Conservation (phyloP, 2,888 invertebrate species). For the Odiellus spinosus region DNA sequence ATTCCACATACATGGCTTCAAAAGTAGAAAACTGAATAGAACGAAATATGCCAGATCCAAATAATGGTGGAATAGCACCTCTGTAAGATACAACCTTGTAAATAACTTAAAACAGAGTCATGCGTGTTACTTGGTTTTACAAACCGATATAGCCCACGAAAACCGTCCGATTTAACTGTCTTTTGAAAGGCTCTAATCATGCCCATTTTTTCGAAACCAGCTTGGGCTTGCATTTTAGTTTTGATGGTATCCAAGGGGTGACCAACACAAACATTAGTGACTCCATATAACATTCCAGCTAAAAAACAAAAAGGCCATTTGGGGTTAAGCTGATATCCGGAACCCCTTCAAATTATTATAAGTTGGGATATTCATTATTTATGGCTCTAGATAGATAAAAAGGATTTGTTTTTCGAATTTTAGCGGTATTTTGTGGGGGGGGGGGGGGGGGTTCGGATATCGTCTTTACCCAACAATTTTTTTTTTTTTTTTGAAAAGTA, state of each 20-base stretch:
- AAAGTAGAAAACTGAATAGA: constrained; percentile 30
- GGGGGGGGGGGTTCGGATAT: too few relatives aligned
- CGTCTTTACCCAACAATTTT: too few relatives aligned
- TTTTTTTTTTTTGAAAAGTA: too few relatives aligned
- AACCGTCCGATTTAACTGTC: constrained; percentile 25
- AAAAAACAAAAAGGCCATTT: constrained; percentile 12
- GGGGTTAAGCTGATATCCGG: too few relatives aligned
- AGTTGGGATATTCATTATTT: too few relatives aligned
- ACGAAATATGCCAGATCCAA: constrained; percentile 25
- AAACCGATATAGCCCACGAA: constrained; percentile 28
- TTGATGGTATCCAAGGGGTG: constrained; percentile 30
- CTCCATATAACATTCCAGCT: constrained; percentile 29
- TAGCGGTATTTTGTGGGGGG: too few relatives aligned
- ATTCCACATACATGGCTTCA: constrained; percentile 26
- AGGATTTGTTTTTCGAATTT: too few relatives aligned
- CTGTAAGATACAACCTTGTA: constrained; percentile 19
- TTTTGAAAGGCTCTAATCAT: constrained; percentile 26
- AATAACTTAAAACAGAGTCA: not conserved
- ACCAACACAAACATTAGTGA: constrained; percentile 28
- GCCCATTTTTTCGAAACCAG: constrained; percentile 26
- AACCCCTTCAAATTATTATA: too few relatives aligned
- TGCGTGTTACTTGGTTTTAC: not conserved
- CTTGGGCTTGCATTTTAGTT: constrained; percentile 30
- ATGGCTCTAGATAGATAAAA: too few relatives aligned
- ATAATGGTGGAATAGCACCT: constrained; percentile 28